Base-by-base conservation (phyloP, 2,797 vertebrate genomes). In the Cirrhinus mrigala region DNA sequence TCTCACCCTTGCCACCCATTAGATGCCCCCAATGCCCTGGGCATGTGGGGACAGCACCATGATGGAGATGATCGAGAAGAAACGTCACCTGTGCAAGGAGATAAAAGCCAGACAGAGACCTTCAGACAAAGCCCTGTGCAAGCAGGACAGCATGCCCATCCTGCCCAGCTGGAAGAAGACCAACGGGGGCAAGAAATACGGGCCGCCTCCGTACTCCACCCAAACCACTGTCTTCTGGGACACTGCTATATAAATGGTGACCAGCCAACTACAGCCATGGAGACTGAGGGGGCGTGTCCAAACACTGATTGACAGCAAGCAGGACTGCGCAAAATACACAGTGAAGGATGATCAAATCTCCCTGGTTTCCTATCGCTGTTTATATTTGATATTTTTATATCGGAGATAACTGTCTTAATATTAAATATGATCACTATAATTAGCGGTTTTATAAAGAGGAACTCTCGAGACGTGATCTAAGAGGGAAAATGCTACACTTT, bases 51-150 rank as follows among this genome's bases (percentile, higher is more conserved):
- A 99, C 89, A 94, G 96, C 93, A 99, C 97, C 14, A 98, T 99
- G 97, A 96, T 99, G 96, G 97, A 98, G 92, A 98, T 96, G 96
- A 99, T 99, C 70, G 97, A 98, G 95, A 98, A 96, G 94, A 99
- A 99, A 85, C 95, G 97, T 68, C 95, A 97, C 91, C 94, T 99
- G 91, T 99, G 98, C 94, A 96, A 96, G 83, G 98, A 99, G 93
- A 99, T 99, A 89, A 98, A 97, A 94, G 95, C 97, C 87, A 96
- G 97, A 15, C 97, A 97, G 93, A 96, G 97, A 82, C 90, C 82
- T 37, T 93, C 96, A 0, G 97, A 98, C 89, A 98, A 97, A 93
- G 97, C 96, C 88, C 96, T 99, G 92, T 97, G 96, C 89, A 98
- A 99, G 90, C 98, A 98, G 94, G 98, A 99, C 92, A 98, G 97